A percentile compares a stretch with the other conserved stretches of the same genome.
Evolutionary conservation across 2,797 vertebrate species (phyloP).

Genomic region (Austrolebias charrua): DNA sequence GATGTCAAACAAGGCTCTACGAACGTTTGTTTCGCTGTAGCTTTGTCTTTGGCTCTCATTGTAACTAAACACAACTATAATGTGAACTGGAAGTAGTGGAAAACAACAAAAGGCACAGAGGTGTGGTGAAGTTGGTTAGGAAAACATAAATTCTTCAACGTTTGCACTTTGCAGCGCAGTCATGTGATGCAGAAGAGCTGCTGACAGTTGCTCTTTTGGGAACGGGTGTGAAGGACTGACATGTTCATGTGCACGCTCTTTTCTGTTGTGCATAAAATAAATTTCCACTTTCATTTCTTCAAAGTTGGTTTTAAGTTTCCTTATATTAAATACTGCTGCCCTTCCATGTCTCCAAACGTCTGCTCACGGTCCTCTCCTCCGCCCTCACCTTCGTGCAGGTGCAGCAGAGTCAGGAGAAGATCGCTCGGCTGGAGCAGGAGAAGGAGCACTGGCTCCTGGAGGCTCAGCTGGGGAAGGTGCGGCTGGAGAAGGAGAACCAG

Average conservation of each 20-base stretch:
- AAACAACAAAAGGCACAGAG: not conserved
- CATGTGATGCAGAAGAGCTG: conserved; percentile 4
- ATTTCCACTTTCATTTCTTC: not conserved
- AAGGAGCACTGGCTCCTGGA: conserved; percentile 99
- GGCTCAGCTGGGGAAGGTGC: conserved; percentile 94
- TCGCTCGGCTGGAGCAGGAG: conserved; percentile 95
- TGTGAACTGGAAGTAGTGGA: too few species aligned
- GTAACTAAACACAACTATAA: not conserved
- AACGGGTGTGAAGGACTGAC: conserved; percentile 24
- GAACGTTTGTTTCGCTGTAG: conserved; percentile 8
- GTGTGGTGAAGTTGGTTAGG: conserved; percentile 3
- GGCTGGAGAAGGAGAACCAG: conserved; percentile 93
- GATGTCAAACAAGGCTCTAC: conserved; percentile 8
- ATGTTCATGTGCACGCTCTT: not conserved
- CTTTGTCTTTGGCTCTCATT: not conserved
- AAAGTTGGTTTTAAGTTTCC: conserved; percentile 15
- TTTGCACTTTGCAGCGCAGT: conserved; percentile 2
- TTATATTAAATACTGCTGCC: conserved; percentile 13
- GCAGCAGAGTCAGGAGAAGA: conserved; percentile 96
- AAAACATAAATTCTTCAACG: conserved; percentile 12
- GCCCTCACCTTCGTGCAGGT: conserved; percentile 77
- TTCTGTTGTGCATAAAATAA: not conserved
- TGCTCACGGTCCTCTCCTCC: not conserved
- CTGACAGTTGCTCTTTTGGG: conserved; percentile 20
- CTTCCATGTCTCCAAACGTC: conserved; percentile 17